Evolutionary conservation across 1,140 invertebrate genomes (phyloP).

Genomic region (Megalonaias nervosa): DNA sequence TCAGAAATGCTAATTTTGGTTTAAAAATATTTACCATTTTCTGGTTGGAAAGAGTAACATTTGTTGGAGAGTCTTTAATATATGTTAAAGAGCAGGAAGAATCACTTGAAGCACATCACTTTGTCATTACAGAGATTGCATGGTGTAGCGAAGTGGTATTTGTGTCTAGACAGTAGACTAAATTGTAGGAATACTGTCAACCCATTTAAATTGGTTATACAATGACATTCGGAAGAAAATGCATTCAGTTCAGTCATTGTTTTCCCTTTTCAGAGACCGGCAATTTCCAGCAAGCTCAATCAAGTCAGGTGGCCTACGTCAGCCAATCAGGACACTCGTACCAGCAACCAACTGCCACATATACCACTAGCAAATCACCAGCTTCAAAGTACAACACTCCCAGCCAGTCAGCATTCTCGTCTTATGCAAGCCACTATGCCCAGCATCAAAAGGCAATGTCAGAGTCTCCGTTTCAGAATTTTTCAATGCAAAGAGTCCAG

Average conservation of each 20-base stretch:
- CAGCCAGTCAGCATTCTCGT: conserved; percentile 63
- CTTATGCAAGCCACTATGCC: conserved; percentile 61
- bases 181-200: too few relatives aligned
- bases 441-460: conserved; percentile 53
- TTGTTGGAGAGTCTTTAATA: too few relatives aligned
- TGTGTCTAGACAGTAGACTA: too few relatives aligned
- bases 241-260: neutral
- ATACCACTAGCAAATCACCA: conserved; percentile 54
- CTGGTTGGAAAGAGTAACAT: too few relatives aligned
- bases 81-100: too few relatives aligned
- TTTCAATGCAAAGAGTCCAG: conserved; percentile 57
- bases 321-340: conserved; percentile 46
- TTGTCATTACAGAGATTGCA: too few relatives aligned
- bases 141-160: too few relatives aligned
- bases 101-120: too few relatives aligned
- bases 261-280: conserved; percentile 22
- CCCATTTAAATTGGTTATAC: too few relatives aligned
- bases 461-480: conserved; percentile 30
- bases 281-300: conserved; percentile 28
- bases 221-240: too few relatives aligned
- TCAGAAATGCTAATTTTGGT: too few relatives aligned
- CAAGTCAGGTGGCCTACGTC: conserved; percentile 38
- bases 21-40: too few relatives aligned
- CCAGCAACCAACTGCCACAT: conserved; percentile 44
- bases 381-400: conserved; percentile 52